Percentiles rank a stretch among this genome's conserved stretches.
Evolutionary conservation across 1,140 invertebrate genomes (phyloP).

Genomic region (Lysiphlebus fabarum): DNA sequence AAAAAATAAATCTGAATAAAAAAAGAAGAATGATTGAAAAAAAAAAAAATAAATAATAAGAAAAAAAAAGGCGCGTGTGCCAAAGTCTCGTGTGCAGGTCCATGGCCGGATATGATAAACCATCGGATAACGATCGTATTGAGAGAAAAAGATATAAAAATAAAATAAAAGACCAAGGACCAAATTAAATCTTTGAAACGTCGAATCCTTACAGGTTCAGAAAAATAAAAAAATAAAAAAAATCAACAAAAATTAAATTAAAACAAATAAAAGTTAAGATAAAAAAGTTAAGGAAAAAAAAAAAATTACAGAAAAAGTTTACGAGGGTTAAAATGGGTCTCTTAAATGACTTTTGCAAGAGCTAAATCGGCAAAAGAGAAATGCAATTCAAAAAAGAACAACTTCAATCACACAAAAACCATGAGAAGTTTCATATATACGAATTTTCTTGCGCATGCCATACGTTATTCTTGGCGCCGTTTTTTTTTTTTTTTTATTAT

Average conservation of each 20-base stretch:
- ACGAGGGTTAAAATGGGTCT: slow-evolving; percentile 28
- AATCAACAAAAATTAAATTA: neutral
- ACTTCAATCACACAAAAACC: slow-evolving; percentile 6
- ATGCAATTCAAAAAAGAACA: slow-evolving; percentile 6
- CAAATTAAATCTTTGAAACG: slow-evolving; percentile 39
- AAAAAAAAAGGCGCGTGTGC: neutral
- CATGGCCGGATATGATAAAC: slow-evolving; percentile 48
- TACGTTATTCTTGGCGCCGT: slow-evolving; percentile 35
- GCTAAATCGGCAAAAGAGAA: slow-evolving; percentile 4
- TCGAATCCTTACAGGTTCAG: slow-evolving; percentile 26
- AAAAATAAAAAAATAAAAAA: slow-evolving; percentile 5
- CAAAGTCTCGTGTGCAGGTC: slow-evolving; percentile 23
- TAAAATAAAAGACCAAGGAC: slow-evolving; percentile 30
- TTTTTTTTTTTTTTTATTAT: slow-evolving; percentile 14
- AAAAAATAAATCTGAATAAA: neutral
- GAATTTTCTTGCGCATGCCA: too few relatives aligned
- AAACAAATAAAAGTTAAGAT: slow-evolving; percentile 16
- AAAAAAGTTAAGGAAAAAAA: slow-evolving; percentile 3
- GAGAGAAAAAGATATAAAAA: slow-evolving; percentile 10
- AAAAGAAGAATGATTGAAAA: slow-evolving; percentile 1
- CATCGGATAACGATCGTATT: slow-evolving; percentile 47
- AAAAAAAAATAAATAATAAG: neutral
- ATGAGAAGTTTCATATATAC: slow-evolving; percentile 20
- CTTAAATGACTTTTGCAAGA: neutral
- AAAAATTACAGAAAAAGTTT: slow-evolving; percentile 20